phyloP scores from a whole-genome alignment of 2,797 vertebrate genomes.

The Sebastes iracundus region DNA sequence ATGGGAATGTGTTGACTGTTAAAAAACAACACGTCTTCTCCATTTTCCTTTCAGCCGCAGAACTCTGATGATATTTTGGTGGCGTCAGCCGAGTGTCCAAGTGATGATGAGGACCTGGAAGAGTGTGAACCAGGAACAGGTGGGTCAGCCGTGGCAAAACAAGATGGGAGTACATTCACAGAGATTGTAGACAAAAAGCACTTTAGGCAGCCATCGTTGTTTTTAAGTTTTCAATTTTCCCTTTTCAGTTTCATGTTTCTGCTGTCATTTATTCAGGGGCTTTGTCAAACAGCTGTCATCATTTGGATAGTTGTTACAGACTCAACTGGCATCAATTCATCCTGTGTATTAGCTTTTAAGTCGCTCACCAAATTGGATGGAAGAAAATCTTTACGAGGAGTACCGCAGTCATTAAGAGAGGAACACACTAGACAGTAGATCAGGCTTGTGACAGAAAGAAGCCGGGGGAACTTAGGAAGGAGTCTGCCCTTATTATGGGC shows the following conservation, averaged over 20 bases:
- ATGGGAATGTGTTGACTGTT: constrained; percentile 12
- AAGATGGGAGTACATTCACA: not conserved
- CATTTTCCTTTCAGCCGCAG: constrained; percentile 75
- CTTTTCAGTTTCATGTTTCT: constrained; percentile 5
- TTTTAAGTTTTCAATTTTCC: constrained; percentile 3
- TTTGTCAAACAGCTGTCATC: constrained; percentile 22
- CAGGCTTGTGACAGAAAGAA: constrained; percentile 48
- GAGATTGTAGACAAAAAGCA: not conserved
- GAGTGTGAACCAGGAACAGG: constrained; percentile 97
- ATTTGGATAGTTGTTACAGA: constrained; percentile 27
- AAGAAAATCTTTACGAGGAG: constrained; percentile 10
- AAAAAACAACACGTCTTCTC: constrained; percentile 7
- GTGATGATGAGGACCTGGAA: constrained; percentile 95
- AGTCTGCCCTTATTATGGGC: constrained; percentile 62
- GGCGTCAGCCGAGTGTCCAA: constrained; percentile 95
- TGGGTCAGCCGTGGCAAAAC: constrained; percentile 77
- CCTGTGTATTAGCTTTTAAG: constrained; percentile 8
- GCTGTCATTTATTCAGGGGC: constrained; percentile 1
- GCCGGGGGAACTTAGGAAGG: constrained; percentile 43
- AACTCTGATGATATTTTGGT: constrained; percentile 96
- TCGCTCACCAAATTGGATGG: constrained; percentile 27
- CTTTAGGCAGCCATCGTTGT: not conserved
- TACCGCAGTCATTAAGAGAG: constrained; percentile 44
- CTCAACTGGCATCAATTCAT: constrained; percentile 2
- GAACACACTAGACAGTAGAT: constrained; percentile 32